A percentile compares a stretch with the other conserved stretches of the same genome.
Evolutionary conservation across 2,797 vertebrate genomes (phyloP).

Genomic region (Ispidina picta): DNA sequence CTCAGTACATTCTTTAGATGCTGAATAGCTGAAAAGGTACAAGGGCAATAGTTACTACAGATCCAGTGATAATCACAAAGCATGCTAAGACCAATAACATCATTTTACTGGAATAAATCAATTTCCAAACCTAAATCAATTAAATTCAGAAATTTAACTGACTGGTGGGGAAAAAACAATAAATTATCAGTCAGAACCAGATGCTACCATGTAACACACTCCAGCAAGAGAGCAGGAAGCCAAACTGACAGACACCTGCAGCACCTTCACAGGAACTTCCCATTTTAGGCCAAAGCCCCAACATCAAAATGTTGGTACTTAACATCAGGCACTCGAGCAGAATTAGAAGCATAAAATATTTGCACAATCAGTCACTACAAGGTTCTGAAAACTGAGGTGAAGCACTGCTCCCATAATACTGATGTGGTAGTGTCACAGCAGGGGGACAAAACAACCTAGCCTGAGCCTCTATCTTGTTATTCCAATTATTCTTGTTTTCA

Average conservation of each 20-base stretch:
- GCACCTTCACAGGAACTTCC: not conserved
- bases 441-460: not conserved
- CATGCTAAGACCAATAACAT: not conserved
- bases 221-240: not conserved
- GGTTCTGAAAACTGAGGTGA: not conserved
- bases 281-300: not conserved
- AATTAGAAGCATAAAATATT: not conserved
- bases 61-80: not conserved
- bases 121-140: not conserved
- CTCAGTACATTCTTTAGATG: not conserved
- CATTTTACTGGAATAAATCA: not conserved
- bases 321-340: not conserved
- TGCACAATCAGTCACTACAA: not conserved
- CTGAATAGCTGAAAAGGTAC: not conserved
- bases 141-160: not conserved
- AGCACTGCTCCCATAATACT: not conserved
- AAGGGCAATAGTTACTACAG: not conserved
- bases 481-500: conserved; percentile 49
- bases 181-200: not conserved
- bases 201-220: not conserved
- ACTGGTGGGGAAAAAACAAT: not conserved
- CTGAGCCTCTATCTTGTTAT: not conserved
- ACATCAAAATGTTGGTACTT: not conserved
- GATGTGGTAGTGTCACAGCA: not conserved
- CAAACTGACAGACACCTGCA: not conserved